Evolutionary conservation across 64 coral and sea anemone species (phyloP), one percentile per base, ranked within the genome.

Genomic region (Montipora capricornis): DNA sequence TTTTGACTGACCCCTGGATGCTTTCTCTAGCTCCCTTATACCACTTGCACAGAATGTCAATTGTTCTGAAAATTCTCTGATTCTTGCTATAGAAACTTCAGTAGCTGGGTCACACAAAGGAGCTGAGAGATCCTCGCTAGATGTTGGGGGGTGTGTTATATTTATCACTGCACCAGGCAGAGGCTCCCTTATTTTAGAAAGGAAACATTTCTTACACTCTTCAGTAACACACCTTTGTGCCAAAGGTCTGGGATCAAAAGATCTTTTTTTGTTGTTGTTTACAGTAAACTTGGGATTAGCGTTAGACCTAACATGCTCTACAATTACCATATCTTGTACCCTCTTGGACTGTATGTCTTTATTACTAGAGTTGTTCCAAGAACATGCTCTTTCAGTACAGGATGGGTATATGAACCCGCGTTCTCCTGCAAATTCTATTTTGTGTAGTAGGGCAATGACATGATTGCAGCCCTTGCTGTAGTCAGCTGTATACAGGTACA

Each of bases 21-120:
- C 75, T 58, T 95, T 95, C 57, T 95, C 94, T 17, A 95, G 58
- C 80, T 95, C 94, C 24, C 68, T 71, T 59, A 95, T 71, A 51
- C 49, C 85, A 20, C 53, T 37, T n/a, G 69, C 73, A 95, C 37
- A 88, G 74, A 95, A 95, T 81, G 94, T 74, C 11, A 95, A 62
- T 73, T 78, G 80, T 69, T 57, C 69, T 5, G 46, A 73, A 87
- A 95, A 95, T 9, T 46, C 6, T 44, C 67, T 75, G 4, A 82
- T 80, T 80, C n/a, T 81, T 91, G 12, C 22, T 22, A 26, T 45
- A 60, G 80, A 61, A 19, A 89, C 48, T 81, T 89, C 74, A 89
- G 2, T 44, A 26, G 89, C 89, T 81, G 74, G 81, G 47, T 91
- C 66, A 7, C 47, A 19, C 47, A 91, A 62, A 70, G 68, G 12